phyloP scores from a whole-genome alignment of 2,113 vertebrate species.

The Neodontobutis hainanensis region DNA sequence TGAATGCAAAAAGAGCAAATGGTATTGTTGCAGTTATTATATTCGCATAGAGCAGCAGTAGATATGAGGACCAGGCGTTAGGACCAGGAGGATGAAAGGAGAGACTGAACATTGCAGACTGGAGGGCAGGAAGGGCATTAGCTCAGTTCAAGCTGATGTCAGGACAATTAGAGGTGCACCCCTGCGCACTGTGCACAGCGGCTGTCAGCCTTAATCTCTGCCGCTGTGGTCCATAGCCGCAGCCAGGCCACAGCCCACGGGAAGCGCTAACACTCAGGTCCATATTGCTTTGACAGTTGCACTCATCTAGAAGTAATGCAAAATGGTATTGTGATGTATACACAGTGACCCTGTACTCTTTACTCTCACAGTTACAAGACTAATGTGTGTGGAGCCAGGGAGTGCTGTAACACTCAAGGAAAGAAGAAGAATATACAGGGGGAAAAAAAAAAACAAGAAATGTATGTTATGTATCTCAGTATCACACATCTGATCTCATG shows the following conservation, averaged over 20 bases:
- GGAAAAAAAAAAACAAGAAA: slow-evolving; percentile 7
- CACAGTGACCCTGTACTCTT: slow-evolving; percentile 83
- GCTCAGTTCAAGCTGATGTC: slow-evolving; percentile 82
- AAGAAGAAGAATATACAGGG: slow-evolving; percentile 32
- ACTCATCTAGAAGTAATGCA: slow-evolving; percentile 97
- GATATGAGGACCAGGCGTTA: slow-evolving; percentile 59
- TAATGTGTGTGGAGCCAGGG: slow-evolving; percentile 44
- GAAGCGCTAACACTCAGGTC: slow-evolving; percentile 87
- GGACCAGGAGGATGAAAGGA: slow-evolving; percentile 47
- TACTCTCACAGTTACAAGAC: slow-evolving; percentile 82
- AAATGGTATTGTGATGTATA: slow-evolving; percentile 92
- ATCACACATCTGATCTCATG: slow-evolving; percentile 9
- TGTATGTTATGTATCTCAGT: slow-evolving; percentile 28
- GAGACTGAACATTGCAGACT: slow-evolving; percentile 55
- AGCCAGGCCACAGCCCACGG: slow-evolving; percentile 84
- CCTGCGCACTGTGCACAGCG: slow-evolving; percentile 78
- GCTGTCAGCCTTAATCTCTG: slow-evolving; percentile 90
- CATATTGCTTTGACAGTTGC: slow-evolving; percentile 98
- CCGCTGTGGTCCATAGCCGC: slow-evolving; percentile 82
- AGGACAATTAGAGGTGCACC: slow-evolving; percentile 87
- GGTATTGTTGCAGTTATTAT: slow-evolving; percentile 11
- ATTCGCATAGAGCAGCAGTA: slow-evolving; percentile 18
- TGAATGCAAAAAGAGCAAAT: neutral
- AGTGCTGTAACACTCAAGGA: slow-evolving; percentile 41
- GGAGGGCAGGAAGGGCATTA: slow-evolving; percentile 78